Percentiles rank a stretch among this genome's conserved stretches.
These are phyloP conservation scores for Epinephelus fuscoguttatus DNA, from an alignment of 2,113 vertebrate genomes.

Conservation along the genomic window DNA sequence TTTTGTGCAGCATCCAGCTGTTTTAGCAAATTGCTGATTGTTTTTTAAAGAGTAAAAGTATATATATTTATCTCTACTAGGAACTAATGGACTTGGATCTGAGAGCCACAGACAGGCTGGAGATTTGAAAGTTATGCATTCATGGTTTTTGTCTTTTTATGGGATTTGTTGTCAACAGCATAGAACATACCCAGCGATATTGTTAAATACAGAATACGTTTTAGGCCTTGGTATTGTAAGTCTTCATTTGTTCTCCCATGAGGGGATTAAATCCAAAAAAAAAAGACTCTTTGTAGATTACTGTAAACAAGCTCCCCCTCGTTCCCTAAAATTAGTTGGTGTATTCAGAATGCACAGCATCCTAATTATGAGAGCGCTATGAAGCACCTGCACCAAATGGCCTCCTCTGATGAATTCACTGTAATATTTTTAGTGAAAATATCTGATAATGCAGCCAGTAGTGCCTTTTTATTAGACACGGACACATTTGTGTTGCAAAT, in stretches of 20 bases:
- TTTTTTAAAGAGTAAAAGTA: background rate
- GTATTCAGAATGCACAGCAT: background rate
- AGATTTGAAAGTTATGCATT: too few relatives aligned
- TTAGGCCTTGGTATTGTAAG: background rate
- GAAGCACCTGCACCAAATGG: constrained; percentile 32
- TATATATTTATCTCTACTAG: too few relatives aligned
- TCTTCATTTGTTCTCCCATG: background rate
- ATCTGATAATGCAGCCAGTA: background rate
- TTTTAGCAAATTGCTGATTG: too few relatives aligned
- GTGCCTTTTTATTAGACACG: background rate
- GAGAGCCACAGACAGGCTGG: too few relatives aligned
- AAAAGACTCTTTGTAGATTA: background rate
- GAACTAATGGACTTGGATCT: too few relatives aligned
- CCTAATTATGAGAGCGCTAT: background rate
- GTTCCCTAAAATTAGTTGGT: background rate
- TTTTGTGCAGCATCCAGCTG: too few relatives aligned
- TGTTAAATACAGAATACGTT: background rate
- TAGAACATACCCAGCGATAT: background rate
- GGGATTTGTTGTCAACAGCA: background rate
- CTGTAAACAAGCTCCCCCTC: background rate
- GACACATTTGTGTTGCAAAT: background rate
- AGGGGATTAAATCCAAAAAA: background rate
- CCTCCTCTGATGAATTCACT: constrained; percentile 27
- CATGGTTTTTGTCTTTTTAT: too few relatives aligned
- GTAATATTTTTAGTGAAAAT: background rate